Conservation (phyloP, 2,113 vertebrate genomes). For the Lamprologus sp. region DNA sequence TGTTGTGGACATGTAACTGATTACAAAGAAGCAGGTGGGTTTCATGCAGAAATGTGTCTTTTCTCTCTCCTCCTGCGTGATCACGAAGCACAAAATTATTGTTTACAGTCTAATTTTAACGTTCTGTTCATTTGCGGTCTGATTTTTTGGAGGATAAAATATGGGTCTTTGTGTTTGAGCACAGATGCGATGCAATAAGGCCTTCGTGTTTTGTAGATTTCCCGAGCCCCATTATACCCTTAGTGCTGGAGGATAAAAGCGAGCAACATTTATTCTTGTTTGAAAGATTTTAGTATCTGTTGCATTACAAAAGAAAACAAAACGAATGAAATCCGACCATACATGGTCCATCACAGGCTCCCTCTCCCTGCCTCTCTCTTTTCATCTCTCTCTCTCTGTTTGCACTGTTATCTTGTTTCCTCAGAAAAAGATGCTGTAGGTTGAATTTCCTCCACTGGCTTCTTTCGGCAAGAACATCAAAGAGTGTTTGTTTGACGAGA, state of each 20-base stretch:
- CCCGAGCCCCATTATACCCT: background rate
- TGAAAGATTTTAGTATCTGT: background rate
- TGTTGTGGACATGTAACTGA: fast-evolving
- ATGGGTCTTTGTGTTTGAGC: background rate
- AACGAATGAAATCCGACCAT: background rate
- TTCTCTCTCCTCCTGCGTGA: background rate
- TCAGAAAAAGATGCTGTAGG: background rate
- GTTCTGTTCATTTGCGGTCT: background rate
- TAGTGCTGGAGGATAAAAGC: background rate
- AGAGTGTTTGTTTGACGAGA: background rate
- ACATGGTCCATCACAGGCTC: fast-evolving
- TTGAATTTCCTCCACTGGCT: background rate
- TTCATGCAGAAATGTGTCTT: background rate
- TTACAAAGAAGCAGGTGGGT: background rate
- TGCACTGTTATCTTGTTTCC: background rate
- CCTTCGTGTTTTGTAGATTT: background rate
- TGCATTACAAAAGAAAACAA: background rate
- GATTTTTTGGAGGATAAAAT: background rate
- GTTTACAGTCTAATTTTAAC: fast-evolving
- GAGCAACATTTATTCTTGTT: background rate
- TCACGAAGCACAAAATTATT: background rate
- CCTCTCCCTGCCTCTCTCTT: fast-evolving
- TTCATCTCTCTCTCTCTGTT: fast-evolving
- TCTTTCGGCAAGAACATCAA: background rate
- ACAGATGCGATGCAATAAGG: background rate